Percentiles rank a stretch among this genome's conserved stretches.
These are phyloP conservation scores for Akabosia matsudoensis DNA, from an alignment of 1,140 invertebrate genomes.

Conservation along the genomic window DNA sequence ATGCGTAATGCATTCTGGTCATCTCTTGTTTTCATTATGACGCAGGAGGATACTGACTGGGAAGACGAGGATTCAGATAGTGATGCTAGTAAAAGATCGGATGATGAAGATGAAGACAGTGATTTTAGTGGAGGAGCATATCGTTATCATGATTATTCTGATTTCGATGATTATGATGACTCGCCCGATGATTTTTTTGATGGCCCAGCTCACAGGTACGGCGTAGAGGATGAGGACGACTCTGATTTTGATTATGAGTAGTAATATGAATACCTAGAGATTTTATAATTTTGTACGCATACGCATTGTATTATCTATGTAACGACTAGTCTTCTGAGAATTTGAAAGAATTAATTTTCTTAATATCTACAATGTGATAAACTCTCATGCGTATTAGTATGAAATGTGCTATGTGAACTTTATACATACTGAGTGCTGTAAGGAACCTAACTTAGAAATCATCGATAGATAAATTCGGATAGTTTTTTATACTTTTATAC, in stretches of 20 bases:
- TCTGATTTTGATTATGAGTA: slow-evolving; percentile 19
- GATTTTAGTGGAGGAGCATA: slow-evolving; percentile 24
- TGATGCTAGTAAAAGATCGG: slow-evolving; percentile 23
- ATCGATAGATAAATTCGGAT: no score
- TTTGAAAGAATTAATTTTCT: no score
- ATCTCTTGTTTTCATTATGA: background rate
- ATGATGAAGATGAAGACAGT: slow-evolving; percentile 25
- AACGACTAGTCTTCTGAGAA: no score
- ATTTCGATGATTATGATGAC: slow-evolving; percentile 21
- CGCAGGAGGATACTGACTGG: slow-evolving; percentile 29
- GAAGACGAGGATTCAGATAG: slow-evolving; percentile 28
- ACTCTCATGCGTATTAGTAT: no score
- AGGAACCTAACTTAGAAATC: no score
- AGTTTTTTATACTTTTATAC: no score
- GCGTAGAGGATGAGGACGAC: slow-evolving; percentile 14
- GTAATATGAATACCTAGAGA: no score
- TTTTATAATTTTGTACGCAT: no score
- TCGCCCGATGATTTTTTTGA: slow-evolving; percentile 11
- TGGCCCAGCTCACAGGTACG: background rate
- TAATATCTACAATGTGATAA: no score
- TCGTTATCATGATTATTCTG: slow-evolving; percentile 4
- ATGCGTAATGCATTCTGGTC: background rate
- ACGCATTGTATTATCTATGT: no score
- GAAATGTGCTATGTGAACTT: no score
- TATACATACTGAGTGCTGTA: no score